Evolutionary conservation across 2,113 vertebrate genomes (phyloP), one percentile per base, ranked within the genome.

Genomic region (Dicaeum eximium): DNA sequence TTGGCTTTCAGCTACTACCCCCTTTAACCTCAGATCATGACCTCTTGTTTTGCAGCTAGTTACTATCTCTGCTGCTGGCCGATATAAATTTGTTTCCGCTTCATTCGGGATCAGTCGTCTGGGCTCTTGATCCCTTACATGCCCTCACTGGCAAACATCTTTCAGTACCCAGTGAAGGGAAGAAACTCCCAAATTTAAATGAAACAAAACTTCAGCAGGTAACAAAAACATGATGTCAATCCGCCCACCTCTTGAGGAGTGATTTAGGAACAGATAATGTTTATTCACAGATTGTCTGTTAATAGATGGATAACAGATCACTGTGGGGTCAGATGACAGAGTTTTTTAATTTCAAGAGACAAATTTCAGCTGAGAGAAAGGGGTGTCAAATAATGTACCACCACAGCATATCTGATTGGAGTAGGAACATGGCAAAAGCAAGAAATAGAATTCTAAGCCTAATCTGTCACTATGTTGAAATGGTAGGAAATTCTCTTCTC

Each of bases 21-120:
- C 28, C 53, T 86, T 92, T 96, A 96, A 96, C 84, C 88, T 94
- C 65, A 70, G 79, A 62, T 3, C 51, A 33, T 27, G 73, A 95
- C 90, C 82, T 90, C 82, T 85, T 93, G 75, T 82, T 92, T 77
- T 88, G 33, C 77, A 93, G 35, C 42, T 84, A 74, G 66, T 93
- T 93, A 45, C 75, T 95, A 53, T 89, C 87, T 92, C 79, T 79
- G n/a, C 58, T 84, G 17, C 84, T 94, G 73, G 44, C 62, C 91
- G 64, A 33, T 92, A 91, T 78, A 86, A 94, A 86, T 92, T 88
- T 93, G 35, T 95, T 95, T 79, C 79, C 0, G 2, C 50, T 84
- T 81, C 58, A 11, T 71, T 95, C 8, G 6, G 70, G 35, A 91
- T 85, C 77, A 69, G 27, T 80, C 33, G 38, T 50, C 67, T 90